phyloP scores from a whole-genome alignment of 1,140 invertebrate genomes.

The Bombus picipes region DNA sequence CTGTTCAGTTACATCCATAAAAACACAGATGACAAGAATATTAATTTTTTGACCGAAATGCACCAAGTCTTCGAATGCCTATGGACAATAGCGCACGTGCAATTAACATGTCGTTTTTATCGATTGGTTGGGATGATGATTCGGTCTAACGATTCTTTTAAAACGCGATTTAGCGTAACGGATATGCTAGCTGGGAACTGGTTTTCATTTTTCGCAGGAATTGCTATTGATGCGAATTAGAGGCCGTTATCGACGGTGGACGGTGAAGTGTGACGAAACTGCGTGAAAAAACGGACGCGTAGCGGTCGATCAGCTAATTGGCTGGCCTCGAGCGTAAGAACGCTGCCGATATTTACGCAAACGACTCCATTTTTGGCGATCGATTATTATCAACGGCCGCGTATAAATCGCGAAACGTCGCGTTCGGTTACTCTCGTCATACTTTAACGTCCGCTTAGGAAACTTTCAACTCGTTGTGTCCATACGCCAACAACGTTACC shows the following conservation, averaged over 20 bases:
- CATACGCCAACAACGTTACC: background rate
- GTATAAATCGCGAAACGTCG: constrained; percentile 42
- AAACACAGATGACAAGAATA: too few species aligned
- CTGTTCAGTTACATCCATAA: too few species aligned
- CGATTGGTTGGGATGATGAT: background rate
- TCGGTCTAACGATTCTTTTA: constrained; percentile 1
- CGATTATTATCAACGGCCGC: constrained; percentile 33
- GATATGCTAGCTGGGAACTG: background rate
- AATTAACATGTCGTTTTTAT: background rate
- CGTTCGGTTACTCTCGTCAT: constrained; percentile 37
- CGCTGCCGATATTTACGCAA: constrained; percentile 42
- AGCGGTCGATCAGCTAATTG: constrained; percentile 19
- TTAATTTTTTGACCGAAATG: too few species aligned
- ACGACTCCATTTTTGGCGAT: constrained; percentile 41
- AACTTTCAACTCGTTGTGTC: background rate
- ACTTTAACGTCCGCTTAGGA: constrained; percentile 9
- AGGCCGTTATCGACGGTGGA: constrained; percentile 31
- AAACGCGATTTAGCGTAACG: constrained; percentile 10
- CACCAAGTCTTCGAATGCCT: too few species aligned
- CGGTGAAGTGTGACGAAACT: constrained; percentile 29
- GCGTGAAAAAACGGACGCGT: constrained; percentile 12
- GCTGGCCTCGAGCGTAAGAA: background rate
- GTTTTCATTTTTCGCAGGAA: constrained; percentile 39
- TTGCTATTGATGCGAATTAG: constrained; percentile 51
- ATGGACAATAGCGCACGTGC: too few species aligned